Percentiles rank a stretch among this genome's conserved stretches.
These are phyloP conservation scores for Drosophila formosana DNA, from an alignment of 2,888 invertebrate genomes.

Conservation along the genomic window DNA sequence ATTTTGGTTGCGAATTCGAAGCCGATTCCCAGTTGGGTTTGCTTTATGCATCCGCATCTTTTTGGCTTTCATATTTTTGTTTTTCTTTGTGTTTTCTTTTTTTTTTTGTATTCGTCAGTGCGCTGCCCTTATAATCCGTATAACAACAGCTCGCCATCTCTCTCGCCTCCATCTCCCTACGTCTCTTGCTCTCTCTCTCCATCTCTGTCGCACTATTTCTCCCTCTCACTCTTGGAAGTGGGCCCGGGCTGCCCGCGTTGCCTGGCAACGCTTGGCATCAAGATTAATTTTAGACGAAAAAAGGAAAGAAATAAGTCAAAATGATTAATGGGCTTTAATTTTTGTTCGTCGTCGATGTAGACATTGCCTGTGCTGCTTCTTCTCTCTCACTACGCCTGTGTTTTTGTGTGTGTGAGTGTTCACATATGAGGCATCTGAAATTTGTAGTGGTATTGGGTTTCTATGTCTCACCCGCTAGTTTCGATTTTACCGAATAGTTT, in stretches of 20 bases:
- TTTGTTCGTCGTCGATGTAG: conserved; percentile 69
- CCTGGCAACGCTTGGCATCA: conserved; percentile 80
- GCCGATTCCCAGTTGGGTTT: conserved; percentile 49
- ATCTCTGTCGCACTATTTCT: conserved; percentile 8
- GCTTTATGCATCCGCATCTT: conserved; percentile 48
- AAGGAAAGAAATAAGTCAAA: conserved; percentile 84
- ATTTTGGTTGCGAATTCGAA: conserved; percentile 47
- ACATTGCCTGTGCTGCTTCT: conserved; percentile 44
- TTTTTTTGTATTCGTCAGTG: conserved; percentile 35
- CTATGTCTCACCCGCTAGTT: conserved; percentile 48
- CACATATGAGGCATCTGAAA: conserved; percentile 20
- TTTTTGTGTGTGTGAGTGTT: conserved; percentile 24
- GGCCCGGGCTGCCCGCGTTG: conserved; percentile 56
- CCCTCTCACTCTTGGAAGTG: conserved; percentile 28
- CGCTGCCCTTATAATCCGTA: conserved; percentile 73
- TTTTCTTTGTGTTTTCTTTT: conserved; percentile 29
- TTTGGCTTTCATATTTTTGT: conserved; percentile 61
- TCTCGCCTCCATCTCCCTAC: conserved; percentile 22
- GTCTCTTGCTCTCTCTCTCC: conserved; percentile 15
- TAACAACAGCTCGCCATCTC: conserved; percentile 44
- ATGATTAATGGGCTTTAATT: conserved; percentile 83
- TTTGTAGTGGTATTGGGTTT: conserved; percentile 45
- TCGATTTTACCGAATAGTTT: conserved; percentile 52
- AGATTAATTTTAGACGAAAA: conserved; percentile 83
- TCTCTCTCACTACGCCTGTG: conserved; percentile 17